Evolutionary conservation across 1,140 invertebrate genomes (phyloP).

Genomic region (Battus philenor): DNA sequence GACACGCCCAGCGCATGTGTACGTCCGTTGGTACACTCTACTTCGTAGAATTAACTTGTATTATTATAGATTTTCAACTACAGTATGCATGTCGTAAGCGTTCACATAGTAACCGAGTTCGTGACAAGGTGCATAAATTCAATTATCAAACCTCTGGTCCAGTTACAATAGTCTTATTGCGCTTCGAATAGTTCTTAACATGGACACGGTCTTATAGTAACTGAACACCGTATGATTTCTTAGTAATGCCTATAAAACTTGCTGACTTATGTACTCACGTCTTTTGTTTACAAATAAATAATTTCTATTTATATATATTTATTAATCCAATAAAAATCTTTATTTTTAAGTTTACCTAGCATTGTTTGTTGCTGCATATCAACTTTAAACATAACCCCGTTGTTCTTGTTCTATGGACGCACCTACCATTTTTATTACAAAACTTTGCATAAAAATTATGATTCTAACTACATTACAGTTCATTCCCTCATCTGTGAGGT

Average conservation of each 20-base stretch:
- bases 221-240: too few species aligned
- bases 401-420: too few species aligned
- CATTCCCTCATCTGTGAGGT: slow-evolving; percentile 19
- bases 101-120: slow-evolving; percentile 8
- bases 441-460: too few species aligned
- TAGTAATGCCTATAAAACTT: too few species aligned
- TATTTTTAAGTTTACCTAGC: too few species aligned
- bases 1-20: slow-evolving; percentile 58
- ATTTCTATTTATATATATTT: too few species aligned
- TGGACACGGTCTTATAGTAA: background rate
- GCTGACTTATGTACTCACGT: too few species aligned
- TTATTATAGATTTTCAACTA: slow-evolving; percentile 13
- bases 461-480: slow-evolving; percentile 3
- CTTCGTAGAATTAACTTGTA: slow-evolving; percentile 23
- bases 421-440: too few species aligned
- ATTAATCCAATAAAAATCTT: too few species aligned
- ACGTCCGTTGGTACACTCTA: slow-evolving; percentile 26
- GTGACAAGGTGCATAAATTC: slow-evolving; percentile 16
- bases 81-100: slow-evolving; percentile 6
- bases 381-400: too few species aligned
- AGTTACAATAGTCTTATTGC: slow-evolving; percentile 1
- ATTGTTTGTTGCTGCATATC: too few species aligned
- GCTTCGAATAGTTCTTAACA: slow-evolving; percentile 7
- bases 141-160: slow-evolving; percentile 3
- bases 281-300: too few species aligned